phyloP scores from a whole-genome alignment of 2,113 vertebrate genomes.

The Australoheros scitulus region DNA sequence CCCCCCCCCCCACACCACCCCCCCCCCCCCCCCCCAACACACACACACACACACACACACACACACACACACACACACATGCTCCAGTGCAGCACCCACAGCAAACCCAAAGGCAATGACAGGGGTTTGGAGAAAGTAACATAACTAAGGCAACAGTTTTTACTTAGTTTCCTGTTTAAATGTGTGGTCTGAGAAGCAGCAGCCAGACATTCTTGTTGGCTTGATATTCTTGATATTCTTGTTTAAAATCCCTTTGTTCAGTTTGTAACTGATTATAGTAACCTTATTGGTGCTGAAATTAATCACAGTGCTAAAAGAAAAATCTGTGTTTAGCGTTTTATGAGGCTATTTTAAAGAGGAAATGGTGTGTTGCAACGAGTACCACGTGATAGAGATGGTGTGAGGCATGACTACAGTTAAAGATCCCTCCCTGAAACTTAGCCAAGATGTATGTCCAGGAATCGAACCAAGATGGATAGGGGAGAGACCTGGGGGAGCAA shows the following conservation, averaged over 20 bases:
- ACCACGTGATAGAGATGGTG: neutral
- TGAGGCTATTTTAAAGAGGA: neutral
- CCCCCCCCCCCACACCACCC: too few species aligned
- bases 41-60: too few species aligned
- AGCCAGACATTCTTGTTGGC: neutral
- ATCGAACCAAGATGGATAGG: constrained; percentile 61
- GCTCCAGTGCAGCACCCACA: neutral
- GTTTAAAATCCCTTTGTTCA: neutral
- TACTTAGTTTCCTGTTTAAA: neutral
- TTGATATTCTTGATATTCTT: neutral
- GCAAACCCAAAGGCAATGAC: neutral
- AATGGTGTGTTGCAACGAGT: neutral
- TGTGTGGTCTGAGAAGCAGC: neutral
- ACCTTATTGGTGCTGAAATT: neutral
- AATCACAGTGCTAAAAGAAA: neutral
- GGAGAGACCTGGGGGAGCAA: constrained; percentile 60
- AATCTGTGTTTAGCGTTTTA: constrained; percentile 6
- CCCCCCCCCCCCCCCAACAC: neutral
- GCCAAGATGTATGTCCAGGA: constrained; percentile 46
- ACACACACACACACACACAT: neutral
- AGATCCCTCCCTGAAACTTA: constrained; percentile 43
- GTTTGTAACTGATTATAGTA: neutral
- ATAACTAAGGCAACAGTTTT: neutral
- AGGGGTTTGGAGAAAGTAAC: neutral
- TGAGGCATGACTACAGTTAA: constrained; percentile 31